Percentiles rank a stretch among this genome's conserved stretches.
Evolutionary conservation across 2,888 invertebrate species (phyloP).

Genomic region (Andrena bucephala): DNA sequence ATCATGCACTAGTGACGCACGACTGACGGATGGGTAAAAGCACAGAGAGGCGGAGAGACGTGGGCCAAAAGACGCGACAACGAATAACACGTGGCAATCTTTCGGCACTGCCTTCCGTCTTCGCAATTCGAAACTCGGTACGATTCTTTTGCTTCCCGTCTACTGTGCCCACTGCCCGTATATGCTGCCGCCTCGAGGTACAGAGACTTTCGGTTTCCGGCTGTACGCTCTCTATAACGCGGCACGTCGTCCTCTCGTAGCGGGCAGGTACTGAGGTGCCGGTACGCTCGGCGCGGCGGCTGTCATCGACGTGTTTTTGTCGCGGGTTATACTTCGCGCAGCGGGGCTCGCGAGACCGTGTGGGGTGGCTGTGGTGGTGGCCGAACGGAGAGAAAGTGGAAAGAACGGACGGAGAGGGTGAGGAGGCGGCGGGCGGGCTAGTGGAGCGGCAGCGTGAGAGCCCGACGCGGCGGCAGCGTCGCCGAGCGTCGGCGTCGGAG

Average conservation of each 20-base stretch:
- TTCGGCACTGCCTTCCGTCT: not conserved
- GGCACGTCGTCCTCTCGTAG: conserved; percentile 32
- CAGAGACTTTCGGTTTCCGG: not conserved
- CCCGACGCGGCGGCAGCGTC: conserved; percentile 63
- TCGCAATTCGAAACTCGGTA: not conserved
- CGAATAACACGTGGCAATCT: not conserved
- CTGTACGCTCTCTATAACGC: not conserved
- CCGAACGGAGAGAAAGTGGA: conserved; percentile 42
- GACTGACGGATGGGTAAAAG: not conserved
- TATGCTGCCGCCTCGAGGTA: not conserved
- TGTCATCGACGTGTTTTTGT: conserved; percentile 75
- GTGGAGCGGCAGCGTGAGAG: conserved; percentile 53
- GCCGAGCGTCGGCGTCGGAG: conserved; percentile 49
- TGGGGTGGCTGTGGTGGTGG: conserved; percentile 29
- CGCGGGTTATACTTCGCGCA: conserved; percentile 44
- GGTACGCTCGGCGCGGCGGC: conserved; percentile 55
- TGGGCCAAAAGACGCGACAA: not conserved
- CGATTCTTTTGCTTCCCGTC: not conserved
- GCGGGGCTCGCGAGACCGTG: conserved; percentile 8
- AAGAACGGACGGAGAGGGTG: conserved; percentile 30
- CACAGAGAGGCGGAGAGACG: not conserved
- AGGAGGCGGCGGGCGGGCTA: conserved; percentile 35
- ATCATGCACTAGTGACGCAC: not conserved
- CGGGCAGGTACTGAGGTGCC: conserved; percentile 51
- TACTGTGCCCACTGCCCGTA: not conserved